Conservation (phyloP, 1,140 invertebrate species). For the Eumaeus atala region DNA sequence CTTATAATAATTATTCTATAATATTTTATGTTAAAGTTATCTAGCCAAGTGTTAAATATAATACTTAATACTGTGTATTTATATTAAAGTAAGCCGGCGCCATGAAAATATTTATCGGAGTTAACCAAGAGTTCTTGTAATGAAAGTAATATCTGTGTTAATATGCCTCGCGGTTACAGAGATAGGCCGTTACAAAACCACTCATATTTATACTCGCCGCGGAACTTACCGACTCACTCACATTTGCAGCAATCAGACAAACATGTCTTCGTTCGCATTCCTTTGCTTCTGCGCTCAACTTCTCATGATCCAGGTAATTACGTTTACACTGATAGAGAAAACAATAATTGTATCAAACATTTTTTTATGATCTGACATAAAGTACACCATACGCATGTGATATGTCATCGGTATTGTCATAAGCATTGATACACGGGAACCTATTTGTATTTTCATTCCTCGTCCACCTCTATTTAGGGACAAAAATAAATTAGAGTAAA, state of each 20-base stretch:
- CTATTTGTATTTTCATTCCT: too few relatives aligned
- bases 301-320: conserved; percentile 35
- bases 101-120: conserved; percentile 7
- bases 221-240: conserved; percentile 6
- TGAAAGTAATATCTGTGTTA: conserved; percentile 7
- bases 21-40: neutral
- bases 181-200: conserved; percentile 11
- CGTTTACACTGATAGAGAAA: neutral
- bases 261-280: conserved; percentile 31
- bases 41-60: neutral
- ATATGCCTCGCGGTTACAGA: conserved; percentile 1
- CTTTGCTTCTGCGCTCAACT: conserved; percentile 29
- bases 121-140: conserved; percentile 14
- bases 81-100: neutral
- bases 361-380: neutral
- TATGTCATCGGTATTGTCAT: too few relatives aligned
- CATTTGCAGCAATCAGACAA: conserved; percentile 13
- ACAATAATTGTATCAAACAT: neutral
- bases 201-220: conserved; percentile 6
- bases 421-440: too few relatives aligned
- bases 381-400: too few relatives aligned
- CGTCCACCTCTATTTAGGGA: too few relatives aligned
- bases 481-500: too few relatives aligned
- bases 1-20: neutral
- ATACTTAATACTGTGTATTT: neutral